Base-by-base conservation (phyloP, 2,888 invertebrate genomes). In the Agriotes lineatus region DNA sequence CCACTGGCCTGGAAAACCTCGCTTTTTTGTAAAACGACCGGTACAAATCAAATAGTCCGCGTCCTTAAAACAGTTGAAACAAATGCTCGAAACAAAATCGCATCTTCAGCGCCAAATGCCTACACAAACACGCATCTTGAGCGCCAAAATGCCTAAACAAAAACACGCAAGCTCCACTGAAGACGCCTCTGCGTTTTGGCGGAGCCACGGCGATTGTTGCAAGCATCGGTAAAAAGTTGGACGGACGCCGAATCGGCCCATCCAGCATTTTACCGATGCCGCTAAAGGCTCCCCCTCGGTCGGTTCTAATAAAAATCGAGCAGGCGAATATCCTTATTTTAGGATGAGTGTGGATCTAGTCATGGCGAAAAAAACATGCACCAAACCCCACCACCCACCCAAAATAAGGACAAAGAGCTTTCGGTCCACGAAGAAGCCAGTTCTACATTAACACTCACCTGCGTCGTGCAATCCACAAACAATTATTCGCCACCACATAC, bases 281-380 rank as follows among this genome's bases (percentile, higher is more conserved):
- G 60, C 85, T n/a, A 16, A n/a, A 18, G 18, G 10, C 10, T 1
- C 18, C 35, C 37, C 56, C 37, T 19, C 35, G 12, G n/a, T n/a
- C n/a, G 35, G n/a, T n/a, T 35, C 6, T 22, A n/a, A n/a, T 10
- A 20, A 20, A 20, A 12, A 20, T 52, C 30, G n/a, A 0, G 52
- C n/a, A 18, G 64, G 22, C 6, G 16, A 48, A 25, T 56, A 70
- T 72, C 76, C 66, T 68, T 73, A 75, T 88, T 90, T 88, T 87
- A 90, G 90, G 90, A 91, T 91, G 90, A 91, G 90, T 91, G 90
- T 90, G 90, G 90, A 90, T 90, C 90, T 91, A 91, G 90, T 91
- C 90, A 90, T 90, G 90, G 86, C 85, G 76, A 82, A 78, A 80
- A 78, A 77, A 86, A 90, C 90, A 90, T 90, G 90, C 87, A 90